Evolutionary conservation across 2,888 invertebrate genomes (phyloP).

Genomic region (Colostygia pectinataria): DNA sequence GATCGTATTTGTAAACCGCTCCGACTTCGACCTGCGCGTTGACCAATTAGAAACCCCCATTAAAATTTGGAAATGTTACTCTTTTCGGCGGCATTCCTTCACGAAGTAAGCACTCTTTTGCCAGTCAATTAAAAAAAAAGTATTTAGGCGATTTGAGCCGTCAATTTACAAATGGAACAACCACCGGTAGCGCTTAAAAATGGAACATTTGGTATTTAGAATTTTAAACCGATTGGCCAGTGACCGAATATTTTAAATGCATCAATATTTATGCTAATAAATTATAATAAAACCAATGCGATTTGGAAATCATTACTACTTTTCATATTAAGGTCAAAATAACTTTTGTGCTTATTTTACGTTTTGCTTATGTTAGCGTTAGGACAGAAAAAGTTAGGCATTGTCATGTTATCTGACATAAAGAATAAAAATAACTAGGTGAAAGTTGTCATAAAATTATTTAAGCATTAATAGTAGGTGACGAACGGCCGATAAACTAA

Average conservation of each 20-base stretch:
- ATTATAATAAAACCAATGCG: constrained; percentile 29
- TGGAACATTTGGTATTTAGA: constrained; percentile 50
- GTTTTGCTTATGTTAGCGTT: too few relatives aligned
- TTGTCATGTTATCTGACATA: too few relatives aligned
- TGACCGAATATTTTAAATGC: constrained; percentile 33
- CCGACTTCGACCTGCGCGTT: constrained; percentile 59
- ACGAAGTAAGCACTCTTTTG: constrained; percentile 54
- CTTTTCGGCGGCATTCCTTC: constrained; percentile 72
- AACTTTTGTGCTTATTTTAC: too few relatives aligned
- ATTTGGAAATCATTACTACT: constrained; percentile 6
- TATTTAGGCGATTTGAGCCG: constrained; percentile 61
- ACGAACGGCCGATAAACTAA: too few relatives aligned
- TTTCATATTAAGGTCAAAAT: background rate
- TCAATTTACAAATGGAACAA: constrained; percentile 66
- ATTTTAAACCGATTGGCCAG: constrained; percentile 45
- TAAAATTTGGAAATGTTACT: constrained; percentile 63
- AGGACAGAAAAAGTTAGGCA: too few relatives aligned
- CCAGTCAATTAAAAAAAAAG: constrained; percentile 31
- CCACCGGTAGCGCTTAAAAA: constrained; percentile 66
- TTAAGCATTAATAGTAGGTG: too few relatives aligned
- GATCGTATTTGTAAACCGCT: constrained; percentile 40
- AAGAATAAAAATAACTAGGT: too few relatives aligned
- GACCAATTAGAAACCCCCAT: constrained; percentile 77
- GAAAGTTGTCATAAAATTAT: too few relatives aligned
- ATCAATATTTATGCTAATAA: constrained; percentile 32